phyloP scores from a whole-genome alignment of 2,888 invertebrate species.

The Drosophila mimica region DNA sequence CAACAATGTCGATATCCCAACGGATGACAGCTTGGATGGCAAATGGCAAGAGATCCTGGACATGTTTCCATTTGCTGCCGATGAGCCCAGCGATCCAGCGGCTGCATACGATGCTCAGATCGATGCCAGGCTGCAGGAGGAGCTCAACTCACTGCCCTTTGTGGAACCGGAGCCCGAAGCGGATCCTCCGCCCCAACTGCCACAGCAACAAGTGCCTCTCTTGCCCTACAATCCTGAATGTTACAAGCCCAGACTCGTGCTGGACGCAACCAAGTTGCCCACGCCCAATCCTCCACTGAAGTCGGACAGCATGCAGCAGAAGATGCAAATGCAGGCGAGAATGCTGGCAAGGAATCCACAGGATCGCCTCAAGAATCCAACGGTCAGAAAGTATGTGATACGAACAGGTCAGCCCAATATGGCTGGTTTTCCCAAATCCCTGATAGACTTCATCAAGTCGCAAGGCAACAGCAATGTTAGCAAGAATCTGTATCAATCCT shows the following conservation, averaged over 20 bases:
- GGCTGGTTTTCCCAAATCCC: conserved; percentile 20
- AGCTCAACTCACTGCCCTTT: conserved; percentile 53
- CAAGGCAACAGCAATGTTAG: not conserved
- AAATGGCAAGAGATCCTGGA: not conserved
- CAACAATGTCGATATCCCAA: not conserved
- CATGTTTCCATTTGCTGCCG: not conserved
- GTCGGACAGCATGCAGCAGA: conserved; percentile 4
- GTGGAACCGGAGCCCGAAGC: conserved; percentile 47
- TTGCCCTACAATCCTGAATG: not conserved
- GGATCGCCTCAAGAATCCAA: not conserved
- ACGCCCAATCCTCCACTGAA: not conserved
- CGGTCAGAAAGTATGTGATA: not conserved
- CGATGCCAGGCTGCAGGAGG: conserved; percentile 55
- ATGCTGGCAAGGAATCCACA: not conserved
- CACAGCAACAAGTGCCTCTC: not conserved
- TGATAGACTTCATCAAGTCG: conserved; percentile 17
- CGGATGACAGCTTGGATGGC: not conserved
- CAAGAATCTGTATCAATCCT: conserved; percentile 1
- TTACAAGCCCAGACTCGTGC: not conserved
- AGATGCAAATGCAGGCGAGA: conserved; percentile 4
- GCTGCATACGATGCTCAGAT: conserved; percentile 36
- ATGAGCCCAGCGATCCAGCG: not conserved
- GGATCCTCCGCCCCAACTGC: not conserved
- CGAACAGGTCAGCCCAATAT: not conserved
- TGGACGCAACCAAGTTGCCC: not conserved